Evolutionary conservation across 2,797 vertebrate genomes (phyloP).

Genomic region (Scomberomorus guttatus): DNA sequence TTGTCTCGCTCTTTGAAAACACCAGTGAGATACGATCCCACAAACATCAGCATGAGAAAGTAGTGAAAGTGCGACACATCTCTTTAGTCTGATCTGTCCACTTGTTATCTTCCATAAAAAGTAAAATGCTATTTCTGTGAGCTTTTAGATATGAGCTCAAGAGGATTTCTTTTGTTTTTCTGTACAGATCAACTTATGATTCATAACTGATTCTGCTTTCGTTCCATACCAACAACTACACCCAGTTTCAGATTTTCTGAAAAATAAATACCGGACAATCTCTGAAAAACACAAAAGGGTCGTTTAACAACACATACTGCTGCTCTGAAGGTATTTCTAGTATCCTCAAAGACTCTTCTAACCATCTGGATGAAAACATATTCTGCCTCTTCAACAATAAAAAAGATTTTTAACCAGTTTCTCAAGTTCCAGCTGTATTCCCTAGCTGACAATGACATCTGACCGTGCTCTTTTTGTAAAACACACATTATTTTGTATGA

Average conservation of each 20-base stretch:
- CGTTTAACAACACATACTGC: neutral
- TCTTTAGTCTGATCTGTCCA: neutral
- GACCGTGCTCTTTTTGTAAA: neutral
- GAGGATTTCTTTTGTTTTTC: neutral
- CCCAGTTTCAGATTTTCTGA: neutral
- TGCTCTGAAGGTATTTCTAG: neutral
- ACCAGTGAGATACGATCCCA: neutral
- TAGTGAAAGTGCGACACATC: conserved; percentile 3
- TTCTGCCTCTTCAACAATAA: neutral
- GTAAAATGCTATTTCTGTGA: neutral
- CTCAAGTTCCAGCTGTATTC: neutral
- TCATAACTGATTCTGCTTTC: conserved; percentile 6
- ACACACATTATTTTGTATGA: neutral
- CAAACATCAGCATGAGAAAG: conserved; percentile 10
- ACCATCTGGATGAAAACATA: conserved; percentile 1
- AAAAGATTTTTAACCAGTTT: neutral
- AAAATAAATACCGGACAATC: neutral
- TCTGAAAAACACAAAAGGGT: neutral
- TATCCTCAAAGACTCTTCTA: neutral
- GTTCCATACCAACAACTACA: neutral
- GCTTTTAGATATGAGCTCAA: neutral
- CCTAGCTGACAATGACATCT: neutral
- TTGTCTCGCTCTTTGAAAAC: conserved; percentile 11
- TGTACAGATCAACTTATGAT: conserved; percentile 1
- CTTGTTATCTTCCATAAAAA: neutral